These are phyloP conservation scores for Callionymus lyra DNA, from an alignment of 2,113 vertebrate genomes.

Conservation along the genomic window DNA sequence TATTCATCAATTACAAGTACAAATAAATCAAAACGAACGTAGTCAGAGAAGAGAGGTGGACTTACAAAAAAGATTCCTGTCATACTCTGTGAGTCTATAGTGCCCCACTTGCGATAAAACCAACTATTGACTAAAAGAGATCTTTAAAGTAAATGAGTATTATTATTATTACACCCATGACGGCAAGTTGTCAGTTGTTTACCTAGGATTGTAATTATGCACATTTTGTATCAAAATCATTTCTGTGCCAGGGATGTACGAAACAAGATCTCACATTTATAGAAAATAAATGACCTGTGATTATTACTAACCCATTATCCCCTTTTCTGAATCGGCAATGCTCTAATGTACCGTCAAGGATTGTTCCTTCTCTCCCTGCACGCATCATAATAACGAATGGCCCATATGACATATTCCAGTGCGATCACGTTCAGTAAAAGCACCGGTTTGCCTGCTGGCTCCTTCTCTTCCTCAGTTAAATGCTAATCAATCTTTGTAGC, in stretches of 20 bases:
- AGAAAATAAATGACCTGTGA: too few relatives aligned
- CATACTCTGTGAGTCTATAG: constrained; percentile 31
- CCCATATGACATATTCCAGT: constrained; percentile 16
- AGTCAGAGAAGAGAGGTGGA: constrained; percentile 19
- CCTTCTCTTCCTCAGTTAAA: constrained; percentile 19
- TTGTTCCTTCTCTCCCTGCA: constrained; percentile 1
- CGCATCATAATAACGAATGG: background rate
- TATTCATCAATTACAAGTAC: constrained; percentile 40
- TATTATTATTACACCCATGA: too few relatives aligned
- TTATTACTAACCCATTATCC: background rate
- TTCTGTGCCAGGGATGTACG: too few relatives aligned
- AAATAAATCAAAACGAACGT: constrained; percentile 23
- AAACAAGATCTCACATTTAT: too few relatives aligned
- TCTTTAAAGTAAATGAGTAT: too few relatives aligned
- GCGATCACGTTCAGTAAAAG: constrained; percentile 20
- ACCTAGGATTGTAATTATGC: too few relatives aligned
- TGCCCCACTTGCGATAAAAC: constrained; percentile 21
- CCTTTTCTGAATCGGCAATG: background rate
- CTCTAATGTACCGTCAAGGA: background rate
- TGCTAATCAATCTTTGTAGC: constrained; percentile 19
- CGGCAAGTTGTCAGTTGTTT: too few relatives aligned
- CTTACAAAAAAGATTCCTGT: constrained; percentile 12
- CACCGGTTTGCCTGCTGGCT: constrained; percentile 16
- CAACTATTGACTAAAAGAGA: too few relatives aligned
- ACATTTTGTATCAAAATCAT: too few relatives aligned